phyloP scores from a whole-genome alignment of 2,113 vertebrate genomes.

The Loxodonta africana region DNA sequence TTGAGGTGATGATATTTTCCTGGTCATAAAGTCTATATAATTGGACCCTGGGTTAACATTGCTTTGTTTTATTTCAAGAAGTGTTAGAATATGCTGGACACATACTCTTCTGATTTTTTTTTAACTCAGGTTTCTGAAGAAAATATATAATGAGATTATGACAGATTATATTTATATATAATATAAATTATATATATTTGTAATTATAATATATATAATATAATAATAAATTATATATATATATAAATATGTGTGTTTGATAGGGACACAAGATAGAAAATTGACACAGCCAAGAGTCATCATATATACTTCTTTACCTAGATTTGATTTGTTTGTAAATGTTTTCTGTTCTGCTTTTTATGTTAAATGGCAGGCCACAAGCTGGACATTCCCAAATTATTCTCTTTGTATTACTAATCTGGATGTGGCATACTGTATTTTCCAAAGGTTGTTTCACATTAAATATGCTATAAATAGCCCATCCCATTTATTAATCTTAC shows the following conservation, averaged over 20 bases:
- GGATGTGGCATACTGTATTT: neutral
- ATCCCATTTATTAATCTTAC: neutral
- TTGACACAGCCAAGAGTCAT: neutral
- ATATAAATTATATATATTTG: too few relatives aligned
- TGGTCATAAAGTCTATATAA: neutral
- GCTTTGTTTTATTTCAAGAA: slow-evolving; percentile 37
- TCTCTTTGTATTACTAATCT: neutral
- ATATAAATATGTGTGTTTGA: neutral
- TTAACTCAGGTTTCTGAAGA: neutral
- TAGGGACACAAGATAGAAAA: neutral
- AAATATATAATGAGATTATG: neutral
- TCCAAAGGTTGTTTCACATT: neutral
- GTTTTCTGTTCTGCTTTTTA: slow-evolving; percentile 41
- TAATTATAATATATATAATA: too few relatives aligned
- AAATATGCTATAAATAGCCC: neutral
- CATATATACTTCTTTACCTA: neutral
- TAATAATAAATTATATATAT: too few relatives aligned
- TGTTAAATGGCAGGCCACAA: neutral
- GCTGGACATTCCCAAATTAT: neutral
- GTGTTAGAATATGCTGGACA: neutral
- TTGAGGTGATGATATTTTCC: slow-evolving; percentile 8
- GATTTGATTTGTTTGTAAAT: slow-evolving; percentile 2
- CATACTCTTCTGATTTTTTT: slow-evolving; percentile 18
- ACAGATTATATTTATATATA: neutral
- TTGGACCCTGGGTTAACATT: neutral